These are phyloP conservation scores for Acromyrmex heyeri DNA, from an alignment of 1,140 invertebrate species.

Conservation along the genomic window DNA sequence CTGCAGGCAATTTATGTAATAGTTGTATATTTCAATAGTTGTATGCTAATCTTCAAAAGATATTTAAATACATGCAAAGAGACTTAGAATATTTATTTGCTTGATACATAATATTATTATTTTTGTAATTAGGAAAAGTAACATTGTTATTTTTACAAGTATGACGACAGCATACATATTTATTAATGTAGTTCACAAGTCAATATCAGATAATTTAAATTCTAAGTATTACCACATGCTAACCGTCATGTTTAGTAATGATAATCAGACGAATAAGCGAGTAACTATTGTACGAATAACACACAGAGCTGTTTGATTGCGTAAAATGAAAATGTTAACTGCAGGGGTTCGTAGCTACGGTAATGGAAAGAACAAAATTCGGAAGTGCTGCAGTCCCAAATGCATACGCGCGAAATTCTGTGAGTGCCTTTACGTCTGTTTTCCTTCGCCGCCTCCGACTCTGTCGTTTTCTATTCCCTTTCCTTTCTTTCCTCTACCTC, in stretches of 20 bases:
- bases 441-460: slow-evolving; percentile 67
- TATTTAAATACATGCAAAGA: slow-evolving; percentile 6
- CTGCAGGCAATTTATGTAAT: background rate
- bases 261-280: background rate
- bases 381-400: background rate
- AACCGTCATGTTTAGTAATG: background rate
- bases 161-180: background rate
- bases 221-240: background rate
- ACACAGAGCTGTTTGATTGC: background rate
- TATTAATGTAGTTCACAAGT: background rate
- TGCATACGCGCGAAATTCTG: slow-evolving; percentile 29
- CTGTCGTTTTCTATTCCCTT: slow-evolving; percentile 61
- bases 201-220: slow-evolving; percentile 3
- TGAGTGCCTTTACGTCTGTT: slow-evolving; percentile 61
- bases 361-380: slow-evolving; percentile 14
- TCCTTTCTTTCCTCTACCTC: slow-evolving; percentile 70
- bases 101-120: background rate
- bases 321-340: background rate
- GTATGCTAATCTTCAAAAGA: background rate
- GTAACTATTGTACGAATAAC: background rate
- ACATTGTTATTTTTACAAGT: slow-evolving; percentile 11
- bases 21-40: background rate
- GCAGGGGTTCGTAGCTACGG: background rate
- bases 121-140: too few species aligned
- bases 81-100: background rate